These are phyloP conservation scores for Caenorhabditis macrosperma DNA, from an alignment of 2,888 invertebrate genomes.

Conservation along the genomic window DNA sequence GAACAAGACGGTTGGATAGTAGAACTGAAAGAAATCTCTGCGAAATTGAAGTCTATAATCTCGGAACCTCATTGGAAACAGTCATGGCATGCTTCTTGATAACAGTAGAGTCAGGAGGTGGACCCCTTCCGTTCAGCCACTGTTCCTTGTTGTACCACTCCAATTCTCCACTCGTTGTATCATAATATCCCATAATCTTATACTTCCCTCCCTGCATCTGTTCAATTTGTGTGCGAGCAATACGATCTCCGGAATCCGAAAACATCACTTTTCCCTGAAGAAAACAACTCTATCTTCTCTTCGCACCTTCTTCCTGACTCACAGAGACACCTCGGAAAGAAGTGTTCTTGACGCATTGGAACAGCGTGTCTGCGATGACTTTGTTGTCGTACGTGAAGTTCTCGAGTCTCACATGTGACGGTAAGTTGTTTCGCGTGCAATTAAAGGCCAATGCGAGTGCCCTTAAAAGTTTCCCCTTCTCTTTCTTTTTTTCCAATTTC, in stretches of 20 bases:
- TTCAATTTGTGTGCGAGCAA: conserved; percentile 97
- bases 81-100: conserved; percentile 72
- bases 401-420: conserved; percentile 89
- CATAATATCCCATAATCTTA: conserved; percentile 94
- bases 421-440: conserved; percentile 92
- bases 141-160: conserved; percentile 91
- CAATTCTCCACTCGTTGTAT: conserved; percentile 94
- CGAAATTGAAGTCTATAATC: not conserved
- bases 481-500: no score
- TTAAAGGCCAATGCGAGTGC: conserved; percentile 97
- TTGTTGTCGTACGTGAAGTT: conserved; percentile 97
- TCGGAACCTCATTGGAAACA: conserved; percentile 70
- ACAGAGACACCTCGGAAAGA: conserved; percentile 98
- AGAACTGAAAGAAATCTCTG: conserved; percentile 85
- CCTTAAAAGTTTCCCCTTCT: conserved; percentile 66
- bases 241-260: conserved; percentile 95
- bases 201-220: conserved; percentile 96
- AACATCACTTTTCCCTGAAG: conserved; percentile 95
- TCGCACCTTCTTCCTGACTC: conserved; percentile 81
- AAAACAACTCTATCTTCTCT: not conserved
- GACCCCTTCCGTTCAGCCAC: conserved; percentile 81
- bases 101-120: conserved; percentile 78
- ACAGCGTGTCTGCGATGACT: conserved; percentile 94
- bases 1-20: conserved; percentile 93
- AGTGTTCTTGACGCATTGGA: conserved; percentile 97